Base-by-base conservation (phyloP, 2,797 vertebrate genomes). In the Galagoides demidoff region DNA sequence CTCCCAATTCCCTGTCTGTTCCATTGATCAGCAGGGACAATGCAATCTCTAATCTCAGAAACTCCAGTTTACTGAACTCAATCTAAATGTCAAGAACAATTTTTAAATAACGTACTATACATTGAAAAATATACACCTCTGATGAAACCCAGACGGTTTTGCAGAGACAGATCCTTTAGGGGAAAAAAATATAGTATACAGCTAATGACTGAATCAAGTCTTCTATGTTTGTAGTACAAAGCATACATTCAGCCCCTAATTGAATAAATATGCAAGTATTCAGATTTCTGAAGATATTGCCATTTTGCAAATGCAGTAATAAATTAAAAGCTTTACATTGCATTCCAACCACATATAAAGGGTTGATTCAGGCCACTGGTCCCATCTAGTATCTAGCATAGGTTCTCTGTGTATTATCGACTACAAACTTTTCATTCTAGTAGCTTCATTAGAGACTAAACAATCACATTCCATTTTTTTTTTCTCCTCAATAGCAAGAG, bases 251-350 rank as follows among this genome's bases (percentile, higher is more conserved):
- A 95, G 43, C 29, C 55, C 61, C 88, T 98, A 97, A 97, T 92
- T 97, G 96, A 97, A 98, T 97, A 98, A 98, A 98, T 96, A 98
- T 94, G 93, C 96, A 97, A 97, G 93, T 96, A 98, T 97, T 97
- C 94, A 96, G 96, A 98, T 98, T 98, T 96, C 94, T 92, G 31
- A 94, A 97, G 90, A 97, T 97, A 98, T 63, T 97, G 95, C 90
- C 94, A 78, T 98, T 98, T 98, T 83, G 70, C 45, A 94, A 97
- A 97, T 93, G 95, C 76, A 92, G 95, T 96, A 94, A 97, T 97
- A 95, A 97, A 97, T 97, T 96, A 96, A 87, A 97, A 97, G 93
- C 90, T 97, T 96, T 97, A 81, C 92, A 77, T 86, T 55, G 87
- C 94, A 95, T 96, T 96, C 95, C 94, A 97, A 70, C 82, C 68